A percentile compares a stretch with the other conserved stretches of the same genome.
These are phyloP conservation scores for Dufourea novaeangliae DNA, from an alignment of 1,140 invertebrate species.

Conservation along the genomic window DNA sequence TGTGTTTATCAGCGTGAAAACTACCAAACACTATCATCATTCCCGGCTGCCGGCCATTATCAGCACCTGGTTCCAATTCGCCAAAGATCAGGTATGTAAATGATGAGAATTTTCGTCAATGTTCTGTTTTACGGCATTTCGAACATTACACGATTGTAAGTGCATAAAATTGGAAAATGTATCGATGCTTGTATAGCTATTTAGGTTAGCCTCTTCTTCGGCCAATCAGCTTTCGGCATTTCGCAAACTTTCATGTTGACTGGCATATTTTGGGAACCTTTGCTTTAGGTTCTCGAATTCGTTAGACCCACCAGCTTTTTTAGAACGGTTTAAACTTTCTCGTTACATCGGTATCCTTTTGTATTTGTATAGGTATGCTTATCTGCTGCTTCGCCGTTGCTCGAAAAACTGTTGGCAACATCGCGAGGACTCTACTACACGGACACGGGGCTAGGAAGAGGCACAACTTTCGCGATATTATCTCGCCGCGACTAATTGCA, in stretches of 20 bases:
- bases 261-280: too few species aligned
- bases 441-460: not conserved
- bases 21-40: conserved; percentile 93
- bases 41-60: conserved; percentile 92
- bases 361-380: not conserved
- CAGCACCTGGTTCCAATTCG: conserved; percentile 95
- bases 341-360: not conserved
- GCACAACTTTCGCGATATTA: conserved; percentile 60
- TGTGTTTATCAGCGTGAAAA: conserved; percentile 97
- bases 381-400: not conserved
- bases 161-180: too few species aligned
- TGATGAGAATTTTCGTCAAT: not conserved
- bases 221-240: too few species aligned
- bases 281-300: too few species aligned
- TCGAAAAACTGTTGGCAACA: not conserved
- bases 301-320: too few species aligned
- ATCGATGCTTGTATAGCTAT: too few species aligned
- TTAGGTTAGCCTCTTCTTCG: too few species aligned
- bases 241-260: too few species aligned
- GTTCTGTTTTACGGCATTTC: too few species aligned
- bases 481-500: conserved; percentile 68
- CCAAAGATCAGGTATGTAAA: conserved; percentile 91
- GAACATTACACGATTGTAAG: too few species aligned
- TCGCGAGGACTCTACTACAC: not conserved
- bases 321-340: not conserved